Conservation (phyloP, 1,140 invertebrate genomes). For the Panonychus citri region DNA sequence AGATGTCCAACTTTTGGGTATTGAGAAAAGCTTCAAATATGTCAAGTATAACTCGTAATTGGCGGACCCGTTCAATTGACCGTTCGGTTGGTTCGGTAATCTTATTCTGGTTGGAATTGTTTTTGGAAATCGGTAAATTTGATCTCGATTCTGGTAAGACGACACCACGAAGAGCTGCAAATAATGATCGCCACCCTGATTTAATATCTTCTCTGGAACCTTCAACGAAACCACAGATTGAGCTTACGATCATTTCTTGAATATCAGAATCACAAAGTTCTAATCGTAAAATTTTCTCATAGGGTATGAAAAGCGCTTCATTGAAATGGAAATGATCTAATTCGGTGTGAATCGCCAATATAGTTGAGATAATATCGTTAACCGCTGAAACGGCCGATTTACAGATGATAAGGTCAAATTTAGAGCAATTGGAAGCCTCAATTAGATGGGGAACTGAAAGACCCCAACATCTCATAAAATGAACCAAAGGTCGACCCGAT, state of each 20-base stretch:
- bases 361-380: slow-evolving; percentile 63
- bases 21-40: slow-evolving; percentile 76
- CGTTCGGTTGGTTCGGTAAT: neutral
- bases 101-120: neutral
- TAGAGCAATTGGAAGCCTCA: slow-evolving; percentile 65
- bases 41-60: slow-evolving; percentile 51
- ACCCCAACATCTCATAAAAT: slow-evolving; percentile 70
- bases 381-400: slow-evolving; percentile 81
- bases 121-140: neutral
- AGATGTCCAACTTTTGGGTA: slow-evolving; percentile 72
- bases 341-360: slow-evolving; percentile 58
- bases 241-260: slow-evolving; percentile 71
- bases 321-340: slow-evolving; percentile 82
- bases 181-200: slow-evolving; percentile 76
- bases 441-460: slow-evolving; percentile 71
- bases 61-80: slow-evolving; percentile 25
- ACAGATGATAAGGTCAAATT: slow-evolving; percentile 50
- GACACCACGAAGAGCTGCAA: slow-evolving; percentile 63
- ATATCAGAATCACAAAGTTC: slow-evolving; percentile 75
- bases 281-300: slow-evolving; percentile 74
- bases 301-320: slow-evolving; percentile 76
- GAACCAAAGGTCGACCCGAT: slow-evolving; percentile 60
- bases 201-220: slow-evolving; percentile 69
- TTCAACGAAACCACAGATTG: slow-evolving; percentile 82
- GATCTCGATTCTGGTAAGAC: slow-evolving; percentile 17